Evolutionary conservation across 1,140 invertebrate species (phyloP), one percentile per base, ranked within the genome.

Genomic region (Drosophila baimaii): DNA sequence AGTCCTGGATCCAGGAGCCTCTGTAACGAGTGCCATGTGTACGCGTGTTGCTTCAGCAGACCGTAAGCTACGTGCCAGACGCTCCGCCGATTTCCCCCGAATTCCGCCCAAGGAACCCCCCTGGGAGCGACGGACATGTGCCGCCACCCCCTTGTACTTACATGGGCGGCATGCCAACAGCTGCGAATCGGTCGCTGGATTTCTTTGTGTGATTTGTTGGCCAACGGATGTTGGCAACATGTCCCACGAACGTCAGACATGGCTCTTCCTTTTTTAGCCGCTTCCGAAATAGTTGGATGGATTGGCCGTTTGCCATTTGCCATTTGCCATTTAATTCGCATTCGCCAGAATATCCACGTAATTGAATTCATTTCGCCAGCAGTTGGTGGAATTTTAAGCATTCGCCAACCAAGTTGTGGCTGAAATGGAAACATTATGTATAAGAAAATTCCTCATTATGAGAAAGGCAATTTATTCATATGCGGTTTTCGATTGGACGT

Each of bases 181-280:
- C 75, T 79, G 55, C 17, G 35, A 58, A 71, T 66, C 74, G 43
- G 41, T 70, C 58, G 54, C 49, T 49, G 17, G 63, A 46, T 69
- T 73, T 46, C 63, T 66, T 68, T 79, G 56, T 69, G 77, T 65
- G 63, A 83, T 85, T 85, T 81, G 74, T 71, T 83, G 79, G 62
- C 59, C 65, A 88, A 83, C 83, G 83, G 83, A 86, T 86, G 79
- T 82, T 75, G 56, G 71, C 63, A 54, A 78, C 81, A 81, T 81
- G 82, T 79, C 65, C 69, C 73, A 64, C 71, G 58, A 79, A 64
- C 57, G 51, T 66, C 71, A 62, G 79, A 82, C 82, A 86, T 57
- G 69, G 78, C 17, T 41, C 21, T 51, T 13, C 21, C 13, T 33
- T 19, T 31, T 49, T 55, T n/a, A 19, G 17, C 19, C 29, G 21